Evolutionary conservation across 92 coral and sea anemone species (phyloP), one percentile per base, ranked within the genome.

Genomic region (Porites rus): DNA sequence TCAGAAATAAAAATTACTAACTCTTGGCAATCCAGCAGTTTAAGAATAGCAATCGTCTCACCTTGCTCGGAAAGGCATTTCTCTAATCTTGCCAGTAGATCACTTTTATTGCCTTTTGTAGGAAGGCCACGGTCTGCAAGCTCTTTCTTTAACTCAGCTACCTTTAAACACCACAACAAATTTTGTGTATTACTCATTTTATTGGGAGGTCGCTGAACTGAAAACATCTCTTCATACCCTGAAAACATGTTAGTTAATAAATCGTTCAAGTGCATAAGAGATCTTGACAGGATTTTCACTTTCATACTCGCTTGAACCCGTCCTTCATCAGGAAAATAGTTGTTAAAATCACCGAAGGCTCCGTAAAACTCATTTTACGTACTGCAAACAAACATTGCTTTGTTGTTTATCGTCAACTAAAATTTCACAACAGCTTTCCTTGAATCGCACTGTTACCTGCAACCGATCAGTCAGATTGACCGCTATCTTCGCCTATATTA

Each of bases 61-160:
- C 87, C 87, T 83, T 83, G 87, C 10, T 74, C 87, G 1, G 80
- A 50, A 14, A 83, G 65, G 74, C 72, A 73, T 51, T 51, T 92
- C 63, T 93, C 94, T 14, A 97, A 77, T 5, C 99, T 93, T 17
- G 89, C 96, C 69, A 91, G 91, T 38, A 97, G 87, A 8, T 93
- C 99, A 62, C 95, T 82, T 62, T 97, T 97, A 58, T 90, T 90
- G 51, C 99, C 99, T 73, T 96, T 93, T 6, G 84, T 91, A 1
- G 91, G 73, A 72, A 97, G 89, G 24, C 99, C 96, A 68, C 94
- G 94, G n/a, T 92, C 92, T 8, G 92, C 87, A n/a, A 97, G 93
- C 31, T 97, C 97, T 65, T 94, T 97, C 74, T 90, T 95, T 43
- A 95, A 79, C 60, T 95, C 98, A 20, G 95, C 97, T 51, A 95